phyloP scores from a whole-genome alignment of 2,888 invertebrate genomes.

The Drosophila neotestacea region DNA sequence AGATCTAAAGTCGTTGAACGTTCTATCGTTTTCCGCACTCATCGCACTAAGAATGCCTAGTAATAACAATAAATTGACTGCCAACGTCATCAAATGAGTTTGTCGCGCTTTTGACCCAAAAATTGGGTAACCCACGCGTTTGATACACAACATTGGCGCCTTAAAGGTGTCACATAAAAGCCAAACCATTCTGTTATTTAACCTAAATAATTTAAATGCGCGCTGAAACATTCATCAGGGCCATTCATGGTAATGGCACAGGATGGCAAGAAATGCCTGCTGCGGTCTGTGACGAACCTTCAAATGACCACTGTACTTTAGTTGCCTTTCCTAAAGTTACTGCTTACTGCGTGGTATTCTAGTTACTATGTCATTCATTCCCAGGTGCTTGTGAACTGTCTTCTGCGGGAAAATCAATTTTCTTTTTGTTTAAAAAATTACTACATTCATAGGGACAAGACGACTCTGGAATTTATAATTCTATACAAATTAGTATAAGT shows the following conservation, averaged over 20 bases:
- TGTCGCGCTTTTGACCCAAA: constrained; percentile 44
- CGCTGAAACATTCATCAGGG: constrained; percentile 44
- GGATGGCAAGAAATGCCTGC: constrained; percentile 14
- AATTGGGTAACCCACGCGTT: constrained; percentile 21
- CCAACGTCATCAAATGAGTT: constrained; percentile 32
- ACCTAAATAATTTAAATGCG: constrained; percentile 71
- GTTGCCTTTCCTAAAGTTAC: neutral
- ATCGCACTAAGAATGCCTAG: constrained; percentile 1
- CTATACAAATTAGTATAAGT: no score
- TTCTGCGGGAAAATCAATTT: constrained; percentile 53
- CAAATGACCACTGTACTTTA: constrained; percentile 67
- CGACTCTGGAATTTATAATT: neutral
- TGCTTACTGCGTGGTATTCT: constrained; percentile 17
- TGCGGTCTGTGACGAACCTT: constrained; percentile 54
- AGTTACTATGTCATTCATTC: constrained; percentile 22
- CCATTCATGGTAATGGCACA: constrained; percentile 22
- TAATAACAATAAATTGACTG: constrained; percentile 16
- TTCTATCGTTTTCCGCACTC: neutral
- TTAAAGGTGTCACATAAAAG: constrained; percentile 47
- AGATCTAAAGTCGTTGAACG: neutral
- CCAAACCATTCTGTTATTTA: constrained; percentile 44
- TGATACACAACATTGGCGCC: constrained; percentile 21
- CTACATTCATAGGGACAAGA: neutral
- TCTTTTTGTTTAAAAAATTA: constrained; percentile 11
- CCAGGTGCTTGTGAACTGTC: constrained; percentile 14